These are phyloP conservation scores for Dicyrtoma fusca DNA, from an alignment of 2,888 invertebrate genomes.

Conservation along the genomic window DNA sequence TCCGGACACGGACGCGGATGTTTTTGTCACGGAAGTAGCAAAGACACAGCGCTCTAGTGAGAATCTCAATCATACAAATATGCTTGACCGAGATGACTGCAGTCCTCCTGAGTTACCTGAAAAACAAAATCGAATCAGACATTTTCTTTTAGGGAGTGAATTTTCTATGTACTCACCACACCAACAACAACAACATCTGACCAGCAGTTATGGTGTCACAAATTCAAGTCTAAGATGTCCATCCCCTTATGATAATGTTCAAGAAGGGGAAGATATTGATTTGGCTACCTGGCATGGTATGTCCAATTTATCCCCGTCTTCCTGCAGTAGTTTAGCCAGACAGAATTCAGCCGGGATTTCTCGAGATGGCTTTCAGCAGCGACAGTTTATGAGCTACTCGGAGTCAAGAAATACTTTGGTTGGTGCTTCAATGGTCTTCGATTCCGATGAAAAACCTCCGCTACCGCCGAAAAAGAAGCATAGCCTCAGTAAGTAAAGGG, in stretches of 20 bases:
- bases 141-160: conserved; percentile 38
- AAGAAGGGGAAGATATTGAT: conserved; percentile 48
- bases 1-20: conserved; percentile 53
- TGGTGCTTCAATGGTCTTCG: conserved; percentile 57
- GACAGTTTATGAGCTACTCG: conserved; percentile 52
- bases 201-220: neutral
- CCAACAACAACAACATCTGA: neutral
- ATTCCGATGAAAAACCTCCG: conserved; percentile 75
- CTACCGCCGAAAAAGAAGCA: conserved; percentile 91
- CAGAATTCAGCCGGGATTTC: neutral
- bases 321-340: neutral
- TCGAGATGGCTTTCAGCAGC: conserved; percentile 34
- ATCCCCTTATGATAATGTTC: conserved; percentile 56
- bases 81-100: neutral
- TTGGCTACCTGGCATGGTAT: conserved; percentile 42
- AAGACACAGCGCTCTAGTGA: conserved; percentile 22
- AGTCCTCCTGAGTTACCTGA: conserved; percentile 43
- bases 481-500: conserved; percentile 69
- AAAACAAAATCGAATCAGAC: conserved; percentile 40
- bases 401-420: conserved; percentile 54
- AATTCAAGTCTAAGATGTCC: conserved; percentile 42
- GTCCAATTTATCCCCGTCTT: conserved; percentile 28
- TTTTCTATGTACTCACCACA: neutral
- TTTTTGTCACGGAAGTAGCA: conserved; percentile 46
- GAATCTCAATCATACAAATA: neutral